A percentile compares a stretch with the other conserved stretches of the same genome.
These are phyloP conservation scores for Mus musculus DNA, from an alignment of 2,113 vertebrate species.

Conservation along the genomic window GRCm39 chr3:26412501-26413000, in stretches of 20 bases:
- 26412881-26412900: background rate
- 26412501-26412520: background rate
- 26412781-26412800: background rate
- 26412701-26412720: background rate
- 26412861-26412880: background rate
- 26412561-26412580: background rate
- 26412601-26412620: background rate
- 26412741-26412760: background rate
- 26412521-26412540: background rate
- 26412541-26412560: background rate
- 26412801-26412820: constrained; percentile 3
- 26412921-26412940: constrained; percentile 10
- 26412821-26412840: background rate
- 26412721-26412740: background rate
- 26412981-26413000: background rate
- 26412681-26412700: background rate
- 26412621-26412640: background rate
- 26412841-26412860: background rate
- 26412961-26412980: constrained; percentile 40
- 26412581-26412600: background rate
- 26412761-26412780: background rate
- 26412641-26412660: background rate
- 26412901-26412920: constrained; percentile 43
- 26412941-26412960: constrained; percentile 50
- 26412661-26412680: constrained; percentile 19